Conservation (phyloP, 2,113 vertebrate species). For the Suncus etruscus region DNA sequence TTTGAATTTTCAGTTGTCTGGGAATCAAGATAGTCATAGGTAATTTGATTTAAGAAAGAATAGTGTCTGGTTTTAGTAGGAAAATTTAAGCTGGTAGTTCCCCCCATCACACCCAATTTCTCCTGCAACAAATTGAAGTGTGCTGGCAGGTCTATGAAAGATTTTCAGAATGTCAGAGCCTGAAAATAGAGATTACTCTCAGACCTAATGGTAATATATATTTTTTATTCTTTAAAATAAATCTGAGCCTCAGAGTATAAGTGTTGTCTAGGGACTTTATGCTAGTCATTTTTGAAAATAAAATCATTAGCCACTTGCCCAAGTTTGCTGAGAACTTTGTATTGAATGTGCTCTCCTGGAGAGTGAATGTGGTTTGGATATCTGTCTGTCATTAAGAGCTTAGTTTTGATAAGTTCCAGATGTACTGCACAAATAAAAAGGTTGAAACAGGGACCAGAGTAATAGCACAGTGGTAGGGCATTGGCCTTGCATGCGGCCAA, state of each 20-base stretch:
- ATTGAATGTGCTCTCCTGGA: not conserved
- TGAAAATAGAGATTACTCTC: slow-evolving; percentile 13
- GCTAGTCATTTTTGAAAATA: not conserved
- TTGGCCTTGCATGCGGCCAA: too few species aligned
- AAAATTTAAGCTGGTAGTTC: not conserved
- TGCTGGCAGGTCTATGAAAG: not conserved
- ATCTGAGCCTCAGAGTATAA: slow-evolving; percentile 22
- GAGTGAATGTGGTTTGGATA: slow-evolving; percentile 12
- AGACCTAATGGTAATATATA: not conserved
- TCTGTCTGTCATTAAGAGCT: not conserved
- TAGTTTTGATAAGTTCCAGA: slow-evolving; percentile 50
- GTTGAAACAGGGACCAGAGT: too few species aligned
- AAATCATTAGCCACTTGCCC: not conserved
- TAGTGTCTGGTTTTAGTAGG: not conserved
- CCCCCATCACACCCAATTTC: not conserved
- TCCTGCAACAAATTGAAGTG: not conserved
- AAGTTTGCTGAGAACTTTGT: slow-evolving; percentile 16
- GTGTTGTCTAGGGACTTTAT: slow-evolving; percentile 25
- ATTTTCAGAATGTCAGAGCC: not conserved
- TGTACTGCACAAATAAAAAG: slow-evolving; percentile 47
- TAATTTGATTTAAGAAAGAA: slow-evolving; percentile 46
- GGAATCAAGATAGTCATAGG: not conserved
- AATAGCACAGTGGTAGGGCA: too few species aligned
- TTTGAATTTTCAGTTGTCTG: slow-evolving; percentile 44
- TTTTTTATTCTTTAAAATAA: slow-evolving; percentile 51